Evolutionary conservation across 2,888 invertebrate species (phyloP).

Genomic region (Nomada fucata): DNA sequence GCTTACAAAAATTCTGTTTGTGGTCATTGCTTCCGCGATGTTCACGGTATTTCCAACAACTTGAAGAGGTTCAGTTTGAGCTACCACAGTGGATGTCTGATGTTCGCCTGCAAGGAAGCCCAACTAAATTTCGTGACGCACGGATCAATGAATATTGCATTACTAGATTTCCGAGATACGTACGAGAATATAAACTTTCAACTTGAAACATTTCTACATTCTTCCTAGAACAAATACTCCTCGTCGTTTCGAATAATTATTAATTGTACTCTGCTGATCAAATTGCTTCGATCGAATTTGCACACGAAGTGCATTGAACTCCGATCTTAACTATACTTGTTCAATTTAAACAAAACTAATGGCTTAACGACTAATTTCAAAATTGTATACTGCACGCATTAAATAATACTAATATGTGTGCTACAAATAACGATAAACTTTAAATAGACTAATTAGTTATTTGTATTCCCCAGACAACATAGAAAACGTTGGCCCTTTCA

Average conservation of each 20-base stretch:
- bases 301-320: too few species aligned
- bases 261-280: too few species aligned
- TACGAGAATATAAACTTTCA: not conserved
- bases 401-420: too few species aligned
- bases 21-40: slow-evolving; percentile 49
- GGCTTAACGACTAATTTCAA: too few species aligned
- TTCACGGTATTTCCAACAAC: slow-evolving; percentile 58
- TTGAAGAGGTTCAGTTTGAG: slow-evolving; percentile 27
- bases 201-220: not conserved
- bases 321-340: too few species aligned
- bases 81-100: slow-evolving; percentile 14
- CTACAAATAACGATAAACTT: too few species aligned
- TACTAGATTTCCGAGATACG: not conserved
- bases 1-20: slow-evolving; percentile 33
- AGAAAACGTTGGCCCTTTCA: not conserved
- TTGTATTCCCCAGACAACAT: too few species aligned
- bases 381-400: too few species aligned
- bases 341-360: too few species aligned
- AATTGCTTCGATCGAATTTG: not conserved
- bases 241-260: too few species aligned
- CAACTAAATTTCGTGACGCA: slow-evolving; percentile 32
- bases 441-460: too few species aligned
- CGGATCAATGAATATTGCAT: slow-evolving; percentile 31
- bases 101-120: slow-evolving; percentile 57
- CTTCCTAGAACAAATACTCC: too few species aligned